Evolutionary conservation across 2,113 vertebrate species (phyloP).

Genomic region (Dromiciops gliroides): DNA sequence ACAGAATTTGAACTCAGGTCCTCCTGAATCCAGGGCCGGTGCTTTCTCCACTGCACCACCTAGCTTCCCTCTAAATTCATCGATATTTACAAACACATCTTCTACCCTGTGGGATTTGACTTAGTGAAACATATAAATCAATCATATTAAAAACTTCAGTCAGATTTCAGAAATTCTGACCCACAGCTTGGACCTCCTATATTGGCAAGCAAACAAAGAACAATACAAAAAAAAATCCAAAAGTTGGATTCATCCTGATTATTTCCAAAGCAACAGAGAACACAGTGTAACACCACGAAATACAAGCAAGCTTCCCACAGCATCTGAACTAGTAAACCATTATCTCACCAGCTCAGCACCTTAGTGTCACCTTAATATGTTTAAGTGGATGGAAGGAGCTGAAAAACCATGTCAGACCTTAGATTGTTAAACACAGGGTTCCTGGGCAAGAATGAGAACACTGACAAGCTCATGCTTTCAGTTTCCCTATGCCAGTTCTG

Average conservation of each 20-base stretch:
- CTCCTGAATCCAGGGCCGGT: too few relatives aligned
- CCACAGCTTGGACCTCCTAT: background rate
- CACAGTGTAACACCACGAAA: background rate
- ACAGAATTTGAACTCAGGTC: too few relatives aligned
- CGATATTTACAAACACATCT: background rate
- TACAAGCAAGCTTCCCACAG: background rate
- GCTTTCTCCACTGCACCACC: too few relatives aligned
- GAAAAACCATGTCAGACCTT: conserved; percentile 12
- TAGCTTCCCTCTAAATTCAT: too few relatives aligned
- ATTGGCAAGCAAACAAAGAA: background rate
- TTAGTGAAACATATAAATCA: background rate
- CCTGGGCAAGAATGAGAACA: background rate
- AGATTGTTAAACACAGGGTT: conserved; percentile 15
- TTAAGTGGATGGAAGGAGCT: background rate
- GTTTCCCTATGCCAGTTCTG: background rate
- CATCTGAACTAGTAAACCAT: background rate
- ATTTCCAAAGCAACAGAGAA: conserved; percentile 12
- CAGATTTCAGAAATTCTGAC: background rate
- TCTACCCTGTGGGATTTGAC: background rate
- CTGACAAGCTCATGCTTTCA: conserved; percentile 34
- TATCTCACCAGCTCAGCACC: background rate
- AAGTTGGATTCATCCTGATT: background rate
- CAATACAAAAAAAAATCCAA: background rate
- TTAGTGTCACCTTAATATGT: conserved; percentile 8
- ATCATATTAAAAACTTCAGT: background rate